phyloP scores from a whole-genome alignment of 1,140 invertebrate genomes.

The Dendrolimus punctatus region DNA sequence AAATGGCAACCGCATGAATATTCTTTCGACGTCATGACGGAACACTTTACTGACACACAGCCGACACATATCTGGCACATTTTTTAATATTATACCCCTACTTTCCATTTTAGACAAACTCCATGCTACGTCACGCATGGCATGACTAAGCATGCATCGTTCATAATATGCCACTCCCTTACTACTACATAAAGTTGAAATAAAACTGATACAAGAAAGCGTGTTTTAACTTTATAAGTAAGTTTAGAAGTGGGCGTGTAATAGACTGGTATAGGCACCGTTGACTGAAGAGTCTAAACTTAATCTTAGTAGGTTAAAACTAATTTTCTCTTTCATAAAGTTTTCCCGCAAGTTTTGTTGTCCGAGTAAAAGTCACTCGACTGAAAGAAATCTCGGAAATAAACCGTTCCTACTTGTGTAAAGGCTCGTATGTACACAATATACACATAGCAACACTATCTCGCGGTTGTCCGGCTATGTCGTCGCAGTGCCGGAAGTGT shows the following conservation, averaged over 20 bases:
- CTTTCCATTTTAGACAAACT: conserved; percentile 15
- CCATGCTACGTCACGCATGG: conserved; percentile 20
- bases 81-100: too few relatives aligned
- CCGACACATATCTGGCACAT: too few relatives aligned
- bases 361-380: not conserved
- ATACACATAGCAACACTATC: conserved; percentile 28
- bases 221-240: too few relatives aligned
- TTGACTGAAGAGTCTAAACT: not conserved
- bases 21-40: too few relatives aligned
- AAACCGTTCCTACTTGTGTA: conserved; percentile 22
- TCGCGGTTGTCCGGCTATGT: conserved; percentile 25
- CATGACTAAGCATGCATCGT: conserved; percentile 7
- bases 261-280: not conserved
- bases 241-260: too few relatives aligned
- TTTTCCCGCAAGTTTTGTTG: conserved; percentile 3
- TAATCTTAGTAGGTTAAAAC: conserved; percentile 2
- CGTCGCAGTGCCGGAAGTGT: conserved; percentile 44
- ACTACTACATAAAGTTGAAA: too few relatives aligned
- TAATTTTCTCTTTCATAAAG: conserved; percentile 7
- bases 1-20: too few relatives aligned
- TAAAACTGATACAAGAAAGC: too few relatives aligned
- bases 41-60: too few relatives aligned
- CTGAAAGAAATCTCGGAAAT: conserved; percentile 20
- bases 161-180: too few relatives aligned
- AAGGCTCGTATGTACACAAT: conserved; percentile 18